These are phyloP conservation scores for Drosophila virilis DNA, from an alignment of 1,140 invertebrate genomes.

Conservation along the genomic window DNA sequence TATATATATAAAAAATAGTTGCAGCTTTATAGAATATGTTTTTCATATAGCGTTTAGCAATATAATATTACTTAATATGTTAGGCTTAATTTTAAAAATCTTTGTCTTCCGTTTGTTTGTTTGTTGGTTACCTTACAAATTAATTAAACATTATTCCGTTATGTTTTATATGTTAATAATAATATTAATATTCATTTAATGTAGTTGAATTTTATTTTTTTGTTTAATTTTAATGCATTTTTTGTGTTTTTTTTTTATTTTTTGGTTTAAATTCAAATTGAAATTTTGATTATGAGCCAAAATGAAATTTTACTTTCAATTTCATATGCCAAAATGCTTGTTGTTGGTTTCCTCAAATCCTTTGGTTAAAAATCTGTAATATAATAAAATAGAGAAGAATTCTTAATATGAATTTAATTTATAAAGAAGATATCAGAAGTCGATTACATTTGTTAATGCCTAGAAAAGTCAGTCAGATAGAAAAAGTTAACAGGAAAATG, in stretches of 20 bases:
- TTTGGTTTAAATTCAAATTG: constrained; percentile 32
- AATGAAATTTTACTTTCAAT: constrained; percentile 34
- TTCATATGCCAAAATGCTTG: constrained; percentile 35
- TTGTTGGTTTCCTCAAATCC: constrained; percentile 64
- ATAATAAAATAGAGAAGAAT: background rate
- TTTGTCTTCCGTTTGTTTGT: constrained; percentile 84
- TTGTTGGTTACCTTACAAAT: constrained; percentile 79
- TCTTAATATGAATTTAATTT: background rate
- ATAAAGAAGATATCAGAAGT: no score
- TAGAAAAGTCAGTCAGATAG: no score
- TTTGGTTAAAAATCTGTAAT: constrained; percentile 66
- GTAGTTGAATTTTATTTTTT: constrained; percentile 37
- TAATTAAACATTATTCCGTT: constrained; percentile 76
- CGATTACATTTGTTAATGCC: background rate
- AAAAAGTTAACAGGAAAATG: no score
- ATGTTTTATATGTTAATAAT: constrained; percentile 45
- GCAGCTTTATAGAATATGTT: constrained; percentile 56
- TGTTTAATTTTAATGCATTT: constrained; percentile 47
- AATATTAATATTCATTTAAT: constrained; percentile 41
- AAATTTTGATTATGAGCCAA: constrained; percentile 74
- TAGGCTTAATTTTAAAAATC: constrained; percentile 68
- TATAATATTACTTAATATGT: constrained; percentile 62
- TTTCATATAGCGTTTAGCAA: constrained; percentile 34
- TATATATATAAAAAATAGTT: constrained; percentile 63
- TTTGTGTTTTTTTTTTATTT: constrained; percentile 32